Evolutionary conservation across 2,797 vertebrate species (phyloP), one percentile per base, ranked within the genome.

Genomic region (Pipistrellus pygmaeus): DNA sequence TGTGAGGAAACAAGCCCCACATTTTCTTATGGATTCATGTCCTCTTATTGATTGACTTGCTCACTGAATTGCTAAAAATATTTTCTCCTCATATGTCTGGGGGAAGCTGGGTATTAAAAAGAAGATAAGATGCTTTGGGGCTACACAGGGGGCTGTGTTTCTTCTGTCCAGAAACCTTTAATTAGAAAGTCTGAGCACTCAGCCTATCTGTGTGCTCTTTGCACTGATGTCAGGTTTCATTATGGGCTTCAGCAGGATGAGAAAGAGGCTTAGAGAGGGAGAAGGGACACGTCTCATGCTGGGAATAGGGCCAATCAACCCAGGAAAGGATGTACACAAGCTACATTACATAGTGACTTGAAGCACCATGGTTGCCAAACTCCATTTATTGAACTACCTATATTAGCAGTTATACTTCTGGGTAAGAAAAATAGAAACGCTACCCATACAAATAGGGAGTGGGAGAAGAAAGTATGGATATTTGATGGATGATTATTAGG

Each of bases 31-130:
- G 76, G 71, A 90, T 93, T 91, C 9, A 0, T 30, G 41, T 68
- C 87, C 93, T 95, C 41, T 86, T 20, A 14, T 46, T 95, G 48
- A 94, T 25, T 72, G 30, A 92, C 60, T 88, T 83, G 35, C 38
- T 64, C 73, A 55, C 66, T 69, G n/a, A 80, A 90, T 77, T 83
- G 51, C 6, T 53, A n/a, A 72, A 76, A 93, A 73, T 64, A 51
- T 78, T 68, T 95, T 95, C 44, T 93, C 51, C 27, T 80, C 80
- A 13, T 77, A 25, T 20, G 66, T 38, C 3, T 27, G 5, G 38
- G 55, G 82, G 81, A 88, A 55, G 78, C 8, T 73, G 18, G 6
- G 11, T 48, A 62, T 68, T 46, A 68, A 17, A 89, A 91, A 91
- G 44, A 38, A 35, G 21, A 72, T 27, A 18, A 93, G 80, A 60